phyloP scores from a whole-genome alignment of 1,140 invertebrate genomes.

The Platyscapa corneri region DNA sequence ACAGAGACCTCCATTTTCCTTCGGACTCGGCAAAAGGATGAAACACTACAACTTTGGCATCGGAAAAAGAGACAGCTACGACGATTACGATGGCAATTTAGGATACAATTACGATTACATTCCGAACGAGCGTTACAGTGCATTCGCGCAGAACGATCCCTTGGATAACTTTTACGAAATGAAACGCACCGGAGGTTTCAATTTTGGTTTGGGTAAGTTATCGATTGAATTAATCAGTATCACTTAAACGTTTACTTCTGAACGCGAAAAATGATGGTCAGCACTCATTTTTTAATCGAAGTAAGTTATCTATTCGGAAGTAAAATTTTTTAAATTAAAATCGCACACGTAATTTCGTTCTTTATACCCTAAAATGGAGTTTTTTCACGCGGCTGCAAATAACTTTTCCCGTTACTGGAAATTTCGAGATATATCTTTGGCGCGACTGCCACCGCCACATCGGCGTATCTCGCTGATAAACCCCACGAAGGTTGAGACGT shows the following conservation, averaged over 20 bases:
- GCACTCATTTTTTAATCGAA: too few species aligned
- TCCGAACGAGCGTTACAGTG: constrained; percentile 25
- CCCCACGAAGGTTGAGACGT: too few species aligned
- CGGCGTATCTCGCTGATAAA: too few species aligned
- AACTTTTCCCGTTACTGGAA: too few species aligned
- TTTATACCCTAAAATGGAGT: too few species aligned
- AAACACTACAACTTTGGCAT: constrained; percentile 73
- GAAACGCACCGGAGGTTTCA: constrained; percentile 57
- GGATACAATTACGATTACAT: constrained; percentile 49
- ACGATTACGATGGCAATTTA: not conserved
- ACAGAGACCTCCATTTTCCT: constrained; percentile 73
- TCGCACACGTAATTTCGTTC: not conserved
- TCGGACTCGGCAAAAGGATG: constrained; percentile 77
- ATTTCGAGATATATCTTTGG: too few species aligned
- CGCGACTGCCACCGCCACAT: too few species aligned
- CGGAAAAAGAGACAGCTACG: constrained; percentile 67
- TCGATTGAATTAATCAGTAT: not conserved
- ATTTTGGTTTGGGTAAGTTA: constrained; percentile 44
- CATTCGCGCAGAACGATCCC: constrained; percentile 50
- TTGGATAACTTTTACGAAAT: constrained; percentile 54
- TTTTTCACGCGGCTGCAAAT: too few species aligned
- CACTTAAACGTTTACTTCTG: too few species aligned
- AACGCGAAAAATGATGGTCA: too few species aligned
- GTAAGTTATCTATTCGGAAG: not conserved
- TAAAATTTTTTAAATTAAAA: not conserved